Base-by-base conservation (phyloP, 2,113 vertebrate genomes). In the Gila orcuttii region DNA sequence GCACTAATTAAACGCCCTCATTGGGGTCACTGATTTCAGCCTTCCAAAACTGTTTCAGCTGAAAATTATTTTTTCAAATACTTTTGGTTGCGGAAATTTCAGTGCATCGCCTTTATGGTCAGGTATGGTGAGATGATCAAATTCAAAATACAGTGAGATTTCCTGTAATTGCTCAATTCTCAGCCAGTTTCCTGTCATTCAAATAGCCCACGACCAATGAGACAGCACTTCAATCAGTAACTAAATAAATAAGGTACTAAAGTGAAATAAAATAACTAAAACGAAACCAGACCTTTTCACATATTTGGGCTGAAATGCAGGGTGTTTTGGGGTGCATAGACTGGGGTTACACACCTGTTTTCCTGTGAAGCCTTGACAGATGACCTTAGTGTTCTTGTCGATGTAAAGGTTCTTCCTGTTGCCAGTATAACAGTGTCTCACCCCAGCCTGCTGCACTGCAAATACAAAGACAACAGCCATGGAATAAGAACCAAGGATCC, bases 291-390 rank as follows among this genome's bases (percentile, higher is more conserved):
- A 21, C 31, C 36, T 62, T 45, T 57, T 31, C 6, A 76, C 19
- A 50, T 50, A 28, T 71, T 39, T 81, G 4, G 21, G 28, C 3
- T 76, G 36, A 19, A 76, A 55, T 4, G 1, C 3, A 69, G 68
- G 8, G 36, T 23, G 36, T 12, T 8, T 1, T 76, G 69, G 64
- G 52, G 6, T 55, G 11, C 42, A 19, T 21, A 66, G 4, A 23
- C 45, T 4, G 66, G 7, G 57, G 15, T 55, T 31, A 95, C 95
- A 5, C 90, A 99, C 98, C 98, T 99, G 98, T 91, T 98, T 99
- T 88, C 98, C 98, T 62, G 98, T 99, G 92, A 99, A 99, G 39
- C 98, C 98, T 79, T 99, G 98, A 91, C 98, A 99, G 92, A 99
- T 96, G 91, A 99, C 95, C 92, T 97, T 99, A 0, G 97, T 97